A percentile compares a stretch with the other conserved stretches of the same genome.
These are phyloP conservation scores for Gadus macrocephalus DNA, from an alignment of 2,113 vertebrate species.

Conservation along the genomic window DNA sequence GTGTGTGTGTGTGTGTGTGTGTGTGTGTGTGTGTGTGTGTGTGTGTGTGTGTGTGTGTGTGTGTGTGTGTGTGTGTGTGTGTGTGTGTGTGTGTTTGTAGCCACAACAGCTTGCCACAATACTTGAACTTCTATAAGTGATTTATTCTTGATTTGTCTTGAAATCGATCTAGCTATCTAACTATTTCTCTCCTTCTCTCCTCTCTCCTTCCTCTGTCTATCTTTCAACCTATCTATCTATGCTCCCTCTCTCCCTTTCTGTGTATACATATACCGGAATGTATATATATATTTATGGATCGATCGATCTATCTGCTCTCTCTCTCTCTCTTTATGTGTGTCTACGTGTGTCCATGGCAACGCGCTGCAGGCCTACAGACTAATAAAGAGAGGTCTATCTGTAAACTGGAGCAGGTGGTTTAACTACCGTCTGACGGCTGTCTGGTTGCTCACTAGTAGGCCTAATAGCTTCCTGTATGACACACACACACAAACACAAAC, in stretches of 20 bases:
- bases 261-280: too few species aligned
- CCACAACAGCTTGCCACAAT: conserved; percentile 12
- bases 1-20: conserved; percentile 26
- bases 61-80: conserved; percentile 23
- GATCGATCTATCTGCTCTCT: background rate
- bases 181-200: too few species aligned
- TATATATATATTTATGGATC: background rate
- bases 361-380: background rate
- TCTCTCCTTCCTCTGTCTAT: too few species aligned
- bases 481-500: too few species aligned
- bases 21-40: conserved; percentile 24
- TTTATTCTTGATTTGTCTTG: too few species aligned
- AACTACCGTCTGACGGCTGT: background rate
- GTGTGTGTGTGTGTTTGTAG: conserved; percentile 19
- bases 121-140: background rate
- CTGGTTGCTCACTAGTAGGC: background rate
- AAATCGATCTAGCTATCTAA: too few species aligned
- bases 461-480: background rate
- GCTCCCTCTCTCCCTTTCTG: too few species aligned
- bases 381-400: background rate
- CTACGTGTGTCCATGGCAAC: background rate
- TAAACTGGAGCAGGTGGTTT: background rate
- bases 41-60: conserved; percentile 27
- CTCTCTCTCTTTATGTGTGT: background rate
- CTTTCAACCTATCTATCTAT: too few species aligned